A percentile compares a stretch with the other conserved stretches of the same genome.
These are phyloP conservation scores for Ametastegia equiseti DNA, from an alignment of 2,888 invertebrate species.

Conservation along the genomic window DNA sequence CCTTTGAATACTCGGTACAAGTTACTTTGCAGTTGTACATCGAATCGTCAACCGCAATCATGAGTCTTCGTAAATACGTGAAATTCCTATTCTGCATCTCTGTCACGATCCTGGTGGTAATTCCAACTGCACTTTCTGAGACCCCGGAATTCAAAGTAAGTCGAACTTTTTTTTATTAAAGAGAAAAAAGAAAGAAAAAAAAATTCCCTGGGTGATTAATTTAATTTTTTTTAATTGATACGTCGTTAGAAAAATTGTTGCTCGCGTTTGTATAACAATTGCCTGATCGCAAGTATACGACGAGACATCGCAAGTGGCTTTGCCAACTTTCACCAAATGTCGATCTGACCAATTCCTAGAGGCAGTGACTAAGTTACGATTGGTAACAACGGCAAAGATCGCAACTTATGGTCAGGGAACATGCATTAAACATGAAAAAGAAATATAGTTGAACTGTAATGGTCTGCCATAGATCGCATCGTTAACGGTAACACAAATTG, in stretches of 20 bases:
- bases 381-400: neutral
- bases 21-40: constrained; percentile 16
- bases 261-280: too few species aligned
- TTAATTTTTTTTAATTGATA: too few species aligned
- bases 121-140: neutral
- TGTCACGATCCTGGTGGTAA: constrained; percentile 46
- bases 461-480: too few species aligned
- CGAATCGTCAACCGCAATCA: constrained; percentile 60
- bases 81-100: constrained; percentile 64
- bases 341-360: neutral
- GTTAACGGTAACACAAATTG: neutral
- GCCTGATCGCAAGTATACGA: neutral
- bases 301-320: neutral
- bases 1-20: constrained; percentile 15
- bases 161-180: neutral
- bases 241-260: too few species aligned
- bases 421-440: neutral
- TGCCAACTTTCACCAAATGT: neutral
- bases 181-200: too few species aligned
- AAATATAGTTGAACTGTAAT: neutral
- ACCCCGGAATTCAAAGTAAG: neutral
- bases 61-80: constrained; percentile 67
- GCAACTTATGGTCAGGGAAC: neutral
- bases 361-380: neutral
- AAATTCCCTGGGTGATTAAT: too few species aligned